Evolutionary conservation across 1,140 invertebrate species (phyloP).

Genomic region (Procambarus clarkii): DNA sequence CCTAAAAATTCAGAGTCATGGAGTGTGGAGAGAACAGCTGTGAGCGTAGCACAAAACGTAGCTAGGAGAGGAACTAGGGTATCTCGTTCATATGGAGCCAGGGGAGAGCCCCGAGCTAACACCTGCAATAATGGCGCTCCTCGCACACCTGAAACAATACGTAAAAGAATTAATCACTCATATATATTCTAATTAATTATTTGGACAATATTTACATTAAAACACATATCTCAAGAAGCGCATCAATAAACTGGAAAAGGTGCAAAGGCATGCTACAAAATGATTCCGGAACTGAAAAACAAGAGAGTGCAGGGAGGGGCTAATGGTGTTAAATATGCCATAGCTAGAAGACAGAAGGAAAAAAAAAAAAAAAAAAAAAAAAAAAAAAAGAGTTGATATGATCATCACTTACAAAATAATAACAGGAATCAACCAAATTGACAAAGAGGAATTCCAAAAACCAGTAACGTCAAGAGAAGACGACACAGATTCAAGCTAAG

Average conservation of each 20-base stretch:
- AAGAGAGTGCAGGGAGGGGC: too few relatives aligned
- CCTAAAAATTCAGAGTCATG: slow-evolving; percentile 90
- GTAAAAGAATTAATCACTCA: not conserved
- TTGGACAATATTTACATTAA: not conserved
- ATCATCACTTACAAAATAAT: too few relatives aligned
- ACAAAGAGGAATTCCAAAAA: too few relatives aligned
- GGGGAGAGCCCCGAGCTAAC: slow-evolving; percentile 83
- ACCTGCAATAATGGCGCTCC: slow-evolving; percentile 82
- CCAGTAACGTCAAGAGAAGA: too few relatives aligned
- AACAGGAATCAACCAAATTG: too few relatives aligned
- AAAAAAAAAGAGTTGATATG: not conserved
- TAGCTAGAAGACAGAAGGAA: not conserved
- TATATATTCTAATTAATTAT: not conserved
- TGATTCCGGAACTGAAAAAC: too few relatives aligned
- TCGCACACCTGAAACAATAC: slow-evolving; percentile 74
- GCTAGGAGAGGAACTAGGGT: slow-evolving; percentile 87
- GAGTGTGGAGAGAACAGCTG: slow-evolving; percentile 87
- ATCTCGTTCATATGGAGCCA: slow-evolving; percentile 82
- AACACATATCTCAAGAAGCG: not conserved
- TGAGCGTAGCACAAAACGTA: slow-evolving; percentile 91
- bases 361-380: slow-evolving; percentile 17
- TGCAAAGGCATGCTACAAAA: too few relatives aligned
- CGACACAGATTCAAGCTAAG: too few relatives aligned
- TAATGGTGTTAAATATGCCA: too few relatives aligned
- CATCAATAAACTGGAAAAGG: too few relatives aligned